Evolutionary conservation across 2,113 vertebrate species (phyloP).

Genomic region (Gobius niger): DNA sequence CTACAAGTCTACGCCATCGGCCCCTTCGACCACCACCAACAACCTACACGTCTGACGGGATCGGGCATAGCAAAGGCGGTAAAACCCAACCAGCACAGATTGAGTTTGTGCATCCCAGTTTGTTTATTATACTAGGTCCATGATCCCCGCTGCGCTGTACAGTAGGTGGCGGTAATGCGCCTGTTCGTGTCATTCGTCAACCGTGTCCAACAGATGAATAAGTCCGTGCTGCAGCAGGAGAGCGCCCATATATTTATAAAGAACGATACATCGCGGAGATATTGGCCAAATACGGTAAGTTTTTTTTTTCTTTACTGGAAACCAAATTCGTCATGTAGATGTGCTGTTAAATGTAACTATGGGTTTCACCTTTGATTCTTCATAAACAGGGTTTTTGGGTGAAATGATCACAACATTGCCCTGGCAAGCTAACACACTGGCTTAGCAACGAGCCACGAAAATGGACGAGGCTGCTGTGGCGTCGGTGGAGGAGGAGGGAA

Average conservation of each 20-base stretch:
- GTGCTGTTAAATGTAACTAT: background rate
- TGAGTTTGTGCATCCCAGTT: too few relatives aligned
- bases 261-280: background rate
- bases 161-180: background rate
- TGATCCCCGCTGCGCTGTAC: background rate
- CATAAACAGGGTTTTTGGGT: too few relatives aligned
- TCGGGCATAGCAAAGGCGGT: too few relatives aligned
- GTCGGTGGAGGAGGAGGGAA: slow-evolving; percentile 13
- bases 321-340: background rate
- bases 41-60: too few relatives aligned
- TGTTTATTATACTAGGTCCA: too few relatives aligned
- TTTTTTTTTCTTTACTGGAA: background rate
- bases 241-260: background rate
- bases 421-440: slow-evolving; percentile 28
- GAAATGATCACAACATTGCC: slow-evolving; percentile 11
- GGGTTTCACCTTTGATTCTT: background rate
- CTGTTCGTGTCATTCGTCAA: background rate
- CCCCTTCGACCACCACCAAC: too few relatives aligned
- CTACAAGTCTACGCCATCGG: too few relatives aligned
- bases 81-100: too few relatives aligned
- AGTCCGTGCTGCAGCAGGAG: slow-evolving; percentile 17
- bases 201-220: slow-evolving; percentile 35
- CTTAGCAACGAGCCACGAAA: slow-evolving; percentile 34
- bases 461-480: slow-evolving; percentile 55
- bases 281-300: background rate